A percentile compares a stretch with the other conserved stretches of the same genome.
Evolutionary conservation across 2,888 invertebrate genomes (phyloP).

Genomic region (Mimumesa dahlbomi): DNA sequence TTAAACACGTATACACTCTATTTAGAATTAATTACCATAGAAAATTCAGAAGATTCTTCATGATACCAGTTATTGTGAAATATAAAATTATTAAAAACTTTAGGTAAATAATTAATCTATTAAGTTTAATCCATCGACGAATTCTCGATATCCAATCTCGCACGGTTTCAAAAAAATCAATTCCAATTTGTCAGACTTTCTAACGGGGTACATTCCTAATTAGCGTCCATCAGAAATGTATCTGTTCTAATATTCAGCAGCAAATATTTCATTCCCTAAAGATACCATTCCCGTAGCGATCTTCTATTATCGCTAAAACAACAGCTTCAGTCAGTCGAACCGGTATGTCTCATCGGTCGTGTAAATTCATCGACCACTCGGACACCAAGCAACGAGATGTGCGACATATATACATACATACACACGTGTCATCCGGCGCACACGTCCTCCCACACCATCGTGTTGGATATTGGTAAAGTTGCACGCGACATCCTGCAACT

Average conservation of each 20-base stretch:
- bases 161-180: too few relatives aligned
- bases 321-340: neutral
- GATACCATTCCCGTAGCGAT: conserved; percentile 18
- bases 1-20: too few relatives aligned
- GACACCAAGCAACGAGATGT: conserved; percentile 45
- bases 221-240: neutral
- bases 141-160: too few relatives aligned
- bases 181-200: too few relatives aligned
- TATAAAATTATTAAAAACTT: too few relatives aligned
- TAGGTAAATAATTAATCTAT: too few relatives aligned
- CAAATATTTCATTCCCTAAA: conserved; percentile 17
- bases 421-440: conserved; percentile 49
- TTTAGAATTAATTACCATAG: too few relatives aligned
- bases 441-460: conserved; percentile 45
- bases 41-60: too few relatives aligned
- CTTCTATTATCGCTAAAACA: conserved; percentile 14
- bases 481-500: conserved; percentile 75
- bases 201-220: too few relatives aligned
- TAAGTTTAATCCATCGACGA: too few relatives aligned
- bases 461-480: conserved; percentile 79
- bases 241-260: neutral
- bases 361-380: conserved; percentile 62
- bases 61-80: too few relatives aligned
- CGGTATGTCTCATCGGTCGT: conserved; percentile 28
- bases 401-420: conserved; percentile 18